A percentile compares a stretch with the other conserved stretches of the same genome.
These are phyloP conservation scores for Platyscapa corneri DNA, from an alignment of 1,140 invertebrate species.

Conservation along the genomic window DNA sequence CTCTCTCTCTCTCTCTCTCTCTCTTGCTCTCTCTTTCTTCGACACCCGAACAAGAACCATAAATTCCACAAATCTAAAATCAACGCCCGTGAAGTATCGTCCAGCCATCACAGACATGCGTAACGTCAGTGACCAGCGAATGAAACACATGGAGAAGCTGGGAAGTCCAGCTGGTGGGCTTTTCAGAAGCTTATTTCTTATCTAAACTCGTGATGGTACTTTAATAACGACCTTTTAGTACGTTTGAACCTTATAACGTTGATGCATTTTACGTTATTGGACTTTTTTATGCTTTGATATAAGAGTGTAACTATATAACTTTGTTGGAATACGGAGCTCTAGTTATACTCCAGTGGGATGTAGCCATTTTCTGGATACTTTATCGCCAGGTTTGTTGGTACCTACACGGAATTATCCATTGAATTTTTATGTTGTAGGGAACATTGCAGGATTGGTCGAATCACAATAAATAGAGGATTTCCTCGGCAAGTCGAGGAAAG, in stretches of 20 bases:
- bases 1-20: neutral
- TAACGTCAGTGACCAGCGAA: neutral
- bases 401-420: neutral
- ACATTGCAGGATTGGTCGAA: neutral
- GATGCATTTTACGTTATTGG: neutral
- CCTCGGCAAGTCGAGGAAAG: neutral
- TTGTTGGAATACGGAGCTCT: no score
- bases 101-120: neutral
- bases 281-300: neutral
- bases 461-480: neutral
- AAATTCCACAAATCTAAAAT: conserved; percentile 73
- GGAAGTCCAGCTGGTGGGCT: neutral
- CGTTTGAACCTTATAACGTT: neutral
- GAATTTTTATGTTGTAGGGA: neutral
- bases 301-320: no score
- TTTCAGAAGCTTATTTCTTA: conserved; percentile 19
- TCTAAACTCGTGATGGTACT: conserved; percentile 45
- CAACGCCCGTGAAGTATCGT: conserved; percentile 61
- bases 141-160: conserved; percentile 49
- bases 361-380: neutral
- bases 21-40: neutral
- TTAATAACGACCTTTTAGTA: conserved; percentile 29
- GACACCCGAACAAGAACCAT: conserved; percentile 53
- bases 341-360: no score
- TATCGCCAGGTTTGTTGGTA: no score